Evolutionary conservation across 2,888 invertebrate genomes (phyloP), one percentile per base, ranked within the genome.

Genomic region (Drosophila atripex): DNA sequence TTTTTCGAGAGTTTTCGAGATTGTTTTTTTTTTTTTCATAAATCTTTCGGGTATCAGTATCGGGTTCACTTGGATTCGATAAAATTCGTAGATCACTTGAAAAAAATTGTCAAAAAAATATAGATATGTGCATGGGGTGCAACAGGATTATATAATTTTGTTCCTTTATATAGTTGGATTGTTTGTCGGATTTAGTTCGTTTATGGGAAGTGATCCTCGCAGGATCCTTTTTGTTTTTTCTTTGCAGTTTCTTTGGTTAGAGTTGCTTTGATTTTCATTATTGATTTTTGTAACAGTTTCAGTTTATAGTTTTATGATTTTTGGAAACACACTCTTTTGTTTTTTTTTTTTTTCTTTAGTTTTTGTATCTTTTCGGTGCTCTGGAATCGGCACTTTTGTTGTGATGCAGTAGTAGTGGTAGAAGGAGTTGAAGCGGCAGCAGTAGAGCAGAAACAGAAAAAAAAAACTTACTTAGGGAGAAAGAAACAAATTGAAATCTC

Each of bases 381-480:
- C 51, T 32, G 11, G 12, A 32, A 32, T 32, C 12, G 11, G 11
- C 12, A 32, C 35, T 74, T 32, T 61, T 28, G 51, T 25, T 35
- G 16, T 63, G 52, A 25, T 61, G 66, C 41, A 30, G 53, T 23
- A 30, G 21, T 47, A 30, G 53, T 23, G 23, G 21, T 47, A 18
- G 65, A 30, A 60, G 51, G 49, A 64, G 65, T 25, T 64, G 69
- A 68, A 63, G 60, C 43, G 30, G 46, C 49, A 65, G 60, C 74
- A 75, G 61, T 77, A 71, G 80, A 75, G 78, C 84, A 66, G 63
- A 64, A 64, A 70, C 69, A 72, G 64, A 72, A 68, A 70, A 63
- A 69, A 63, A 72, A 73, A 89, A 91, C 91, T 91, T 91, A 91
- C 91, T 92, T 91, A 90, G 89, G 91, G 90, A 90, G 91, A 92